These are phyloP conservation scores for Theocolax elegans DNA, from an alignment of 1,140 invertebrate genomes.

Conservation along the genomic window DNA sequence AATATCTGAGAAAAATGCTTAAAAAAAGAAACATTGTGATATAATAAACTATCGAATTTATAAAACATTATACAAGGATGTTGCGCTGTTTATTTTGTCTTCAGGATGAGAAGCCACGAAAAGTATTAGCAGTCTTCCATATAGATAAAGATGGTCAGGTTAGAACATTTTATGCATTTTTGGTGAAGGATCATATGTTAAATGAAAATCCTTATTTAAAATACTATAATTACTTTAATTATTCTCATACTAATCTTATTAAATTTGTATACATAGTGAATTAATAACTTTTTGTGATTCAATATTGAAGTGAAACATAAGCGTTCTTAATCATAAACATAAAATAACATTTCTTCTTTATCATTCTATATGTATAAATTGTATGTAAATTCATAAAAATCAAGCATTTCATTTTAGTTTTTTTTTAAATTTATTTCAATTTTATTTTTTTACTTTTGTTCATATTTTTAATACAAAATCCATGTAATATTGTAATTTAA, in stretches of 20 bases:
- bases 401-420: background rate
- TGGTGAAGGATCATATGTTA: conserved; percentile 15
- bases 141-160: conserved; percentile 76
- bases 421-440: background rate
- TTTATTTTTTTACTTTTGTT: background rate
- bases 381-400: too few relatives aligned
- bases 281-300: too few relatives aligned
- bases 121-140: conserved; percentile 75
- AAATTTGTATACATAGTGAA: background rate
- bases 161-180: conserved; percentile 58
- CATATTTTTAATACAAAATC: too few relatives aligned
- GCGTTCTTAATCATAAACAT: too few relatives aligned
- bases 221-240: background rate
- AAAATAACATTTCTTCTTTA: too few relatives aligned
- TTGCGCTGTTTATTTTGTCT: conserved; percentile 66
- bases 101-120: conserved; percentile 73
- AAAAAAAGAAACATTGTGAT: background rate
- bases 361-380: too few relatives aligned
- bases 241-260: background rate
- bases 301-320: too few relatives aligned
- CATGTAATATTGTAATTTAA: too few relatives aligned
- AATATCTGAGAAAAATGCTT: background rate
- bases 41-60: background rate
- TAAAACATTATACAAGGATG: conserved; percentile 36
- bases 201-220: background rate